Evolutionary conservation across 2,797 vertebrate species (phyloP), one percentile per base, ranked within the genome.

Genomic region (Acrossocheilus fasciatus): DNA sequence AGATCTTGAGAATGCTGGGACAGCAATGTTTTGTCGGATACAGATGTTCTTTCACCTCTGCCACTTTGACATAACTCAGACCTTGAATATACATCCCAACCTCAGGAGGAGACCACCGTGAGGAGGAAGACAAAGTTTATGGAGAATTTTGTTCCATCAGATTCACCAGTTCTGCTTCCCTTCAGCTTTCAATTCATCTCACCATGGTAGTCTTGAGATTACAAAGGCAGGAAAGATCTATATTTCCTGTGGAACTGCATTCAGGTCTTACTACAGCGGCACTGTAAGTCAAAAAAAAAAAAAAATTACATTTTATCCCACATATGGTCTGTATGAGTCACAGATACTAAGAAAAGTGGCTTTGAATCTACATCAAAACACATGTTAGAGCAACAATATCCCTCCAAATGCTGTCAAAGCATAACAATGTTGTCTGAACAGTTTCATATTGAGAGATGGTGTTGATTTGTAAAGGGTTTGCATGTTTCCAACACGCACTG

Each of bases 401-500:
- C 39, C 8, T 14, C 23, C 36, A 64, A 79, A 45, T 75, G 17
- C 34, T 75, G 45, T 76, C n/a, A 43, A 20, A 52, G n/a, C 14
- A 4, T 18, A 59, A 59, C 34, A 77, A 39, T 18, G 14, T 62
- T 79, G 23, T 64, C 57, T 62, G 14, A 45, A 45, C 8, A 45
- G 54, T 43, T 43, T 80, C 39, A 62, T 64, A 79, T 64, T 79
- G 57, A 79, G 39, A 64, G n/a, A 64, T 45, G 54, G 23, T 26
- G 54, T 79, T 79, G 77, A 79, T 64, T 80, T 79, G 54, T 59
- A 62, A 77, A n/a, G n/a, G 54, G 8, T 45, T 79, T 30, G 17
- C 14, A 9, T 80, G n/a, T 45, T 64, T 15, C 52, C 75, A 57
- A 39, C 5, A 54, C 6, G 15, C 45, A 52, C 26, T 75, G 45